These are phyloP conservation scores for Acrobasis suavella DNA, from an alignment of 2,888 invertebrate species.

Conservation along the genomic window DNA sequence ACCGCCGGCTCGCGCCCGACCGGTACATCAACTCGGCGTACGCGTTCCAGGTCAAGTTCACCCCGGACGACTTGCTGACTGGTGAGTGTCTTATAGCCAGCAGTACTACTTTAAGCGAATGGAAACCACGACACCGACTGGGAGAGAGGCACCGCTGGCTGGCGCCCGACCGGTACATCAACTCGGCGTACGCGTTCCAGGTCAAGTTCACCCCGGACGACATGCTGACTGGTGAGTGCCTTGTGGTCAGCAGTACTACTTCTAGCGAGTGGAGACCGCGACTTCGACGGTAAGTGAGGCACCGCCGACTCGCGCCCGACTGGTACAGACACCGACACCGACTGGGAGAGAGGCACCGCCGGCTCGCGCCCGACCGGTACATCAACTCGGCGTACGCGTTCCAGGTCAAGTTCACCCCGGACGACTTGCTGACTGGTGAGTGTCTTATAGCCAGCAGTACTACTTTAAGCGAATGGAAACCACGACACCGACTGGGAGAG, in stretches of 20 bases:
- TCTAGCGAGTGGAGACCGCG: too few relatives aligned
- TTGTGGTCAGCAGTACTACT: too few relatives aligned
- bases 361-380: constrained; percentile 85
- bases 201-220: constrained; percentile 84
- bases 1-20: constrained; percentile 81
- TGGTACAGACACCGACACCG: constrained; percentile 51
- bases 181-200: constrained; percentile 85
- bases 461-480: constrained; percentile 40
- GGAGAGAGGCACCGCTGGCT: constrained; percentile 54
- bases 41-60: constrained; percentile 84
- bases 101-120: constrained; percentile 30
- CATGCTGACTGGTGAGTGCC: constrained; percentile 77
- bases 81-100: constrained; percentile 51
- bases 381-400: constrained; percentile 85
- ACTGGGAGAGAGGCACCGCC: constrained; percentile 52
- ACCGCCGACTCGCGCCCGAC: too few relatives aligned
- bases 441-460: constrained; percentile 5
- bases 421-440: constrained; percentile 81
- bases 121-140: constrained; percentile 51
- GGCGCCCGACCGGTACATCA: constrained; percentile 86
- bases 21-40: constrained; percentile 86
- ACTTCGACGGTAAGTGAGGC: too few relatives aligned
- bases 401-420: constrained; percentile 85
- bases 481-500: constrained; percentile 51
- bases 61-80: constrained; percentile 83